Conservation (phyloP, 2,113 vertebrate genomes). For the Onychostoma macrolepis region DNA sequence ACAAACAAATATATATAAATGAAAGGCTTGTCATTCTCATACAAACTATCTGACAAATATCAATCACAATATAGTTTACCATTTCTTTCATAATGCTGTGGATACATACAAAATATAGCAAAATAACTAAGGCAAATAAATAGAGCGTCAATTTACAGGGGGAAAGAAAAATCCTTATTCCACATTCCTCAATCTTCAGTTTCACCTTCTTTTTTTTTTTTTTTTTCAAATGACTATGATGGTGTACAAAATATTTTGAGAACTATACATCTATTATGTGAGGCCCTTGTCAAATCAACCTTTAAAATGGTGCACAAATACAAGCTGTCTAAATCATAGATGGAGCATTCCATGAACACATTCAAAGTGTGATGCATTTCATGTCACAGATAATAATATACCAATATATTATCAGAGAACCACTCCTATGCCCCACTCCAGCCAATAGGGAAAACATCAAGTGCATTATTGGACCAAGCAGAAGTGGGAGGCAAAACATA, state of each 20-base stretch:
- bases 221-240: conserved; percentile 72
- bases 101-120: conserved; percentile 87
- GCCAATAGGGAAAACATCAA: conserved; percentile 62
- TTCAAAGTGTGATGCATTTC: conserved; percentile 56
- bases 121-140: conserved; percentile 93
- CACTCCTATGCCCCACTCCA: conserved; percentile 60
- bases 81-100: conserved; percentile 77
- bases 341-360: conserved; percentile 69
- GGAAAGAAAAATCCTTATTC: conserved; percentile 65
- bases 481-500: conserved; percentile 46
- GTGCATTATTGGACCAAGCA: conserved; percentile 60
- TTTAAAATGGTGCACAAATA: conserved; percentile 73
- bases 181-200: conserved; percentile 74
- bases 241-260: conserved; percentile 82
- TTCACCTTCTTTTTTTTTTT: conserved; percentile 62
- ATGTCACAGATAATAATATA: conserved; percentile 58
- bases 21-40: conserved; percentile 62
- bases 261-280: conserved; percentile 80
- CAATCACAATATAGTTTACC: conserved; percentile 74
- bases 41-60: conserved; percentile 72
- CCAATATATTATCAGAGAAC: conserved; percentile 46
- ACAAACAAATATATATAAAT: conserved; percentile 52
- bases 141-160: conserved; percentile 88
- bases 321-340: conserved; percentile 65
- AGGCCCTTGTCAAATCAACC: conserved; percentile 63